Base-by-base conservation (phyloP, 1,140 invertebrate species). In the Drosophila rufa region DNA sequence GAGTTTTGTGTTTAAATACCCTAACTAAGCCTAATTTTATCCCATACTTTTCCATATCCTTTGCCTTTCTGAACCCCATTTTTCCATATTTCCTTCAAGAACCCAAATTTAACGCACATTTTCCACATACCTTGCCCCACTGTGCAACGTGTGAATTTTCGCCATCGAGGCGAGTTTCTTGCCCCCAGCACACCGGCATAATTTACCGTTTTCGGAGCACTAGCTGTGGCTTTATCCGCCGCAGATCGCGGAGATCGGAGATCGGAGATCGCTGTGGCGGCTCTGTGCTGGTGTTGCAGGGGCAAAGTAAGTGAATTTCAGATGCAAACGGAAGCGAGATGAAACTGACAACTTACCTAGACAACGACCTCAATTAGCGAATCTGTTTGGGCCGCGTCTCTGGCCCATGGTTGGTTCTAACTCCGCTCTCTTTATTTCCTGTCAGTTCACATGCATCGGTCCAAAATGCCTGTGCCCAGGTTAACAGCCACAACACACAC, bases 291-390 rank as follows among this genome's bases (percentile, higher is more conserved):
- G 38, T 50, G 51, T 42, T 45, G 45, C 43, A 75, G 58, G 25
- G 47, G 56, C 48, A 56, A 55, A 56, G 19, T 56, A 56, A 56
- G 53, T 56, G 53, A 56, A 40, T 56, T 56, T 55, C 8, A 42
- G 53, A 40, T 56, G 53, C 53, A 56, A 83, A 82, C 80, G 75
- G 75, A 82, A 82, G 80, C 80, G 65, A 40, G 36, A 53, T 47
- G 47, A 68, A 46, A 45, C 80, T 58, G 66, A 79, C 76, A 82
- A 87, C 83, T 87, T 89, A 87, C 83, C 83, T 80, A 83, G 76
- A 74, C 80, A 71, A 79, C 85, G 85, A 90, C 84, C 84, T 89
- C 80, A 89, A 89, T 89, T 89, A 89, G 80, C 80, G 50, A 76
- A 70, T 81, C 74, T 79, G 77, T 80, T 89, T 67, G 84, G 77